Percentiles rank a stretch among this genome's conserved stretches.
phyloP scores from a whole-genome alignment of 2,888 invertebrate genomes.

The Dynastes tityus region DNA sequence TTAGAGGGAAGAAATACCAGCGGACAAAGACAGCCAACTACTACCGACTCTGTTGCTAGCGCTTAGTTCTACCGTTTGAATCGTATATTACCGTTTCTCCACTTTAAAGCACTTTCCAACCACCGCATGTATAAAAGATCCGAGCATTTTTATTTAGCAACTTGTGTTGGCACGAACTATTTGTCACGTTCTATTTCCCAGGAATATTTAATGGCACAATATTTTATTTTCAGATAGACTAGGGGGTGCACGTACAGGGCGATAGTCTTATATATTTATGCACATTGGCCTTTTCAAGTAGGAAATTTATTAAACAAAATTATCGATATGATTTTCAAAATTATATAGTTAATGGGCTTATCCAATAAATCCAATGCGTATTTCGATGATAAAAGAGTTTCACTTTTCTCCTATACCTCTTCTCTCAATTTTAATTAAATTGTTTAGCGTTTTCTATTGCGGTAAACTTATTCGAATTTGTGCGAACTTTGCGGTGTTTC shows the following conservation, averaged over 20 bases:
- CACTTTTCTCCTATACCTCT: background rate
- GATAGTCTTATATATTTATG: conserved; percentile 47
- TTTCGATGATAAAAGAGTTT: background rate
- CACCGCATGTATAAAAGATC: conserved; percentile 62
- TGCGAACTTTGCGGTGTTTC: background rate
- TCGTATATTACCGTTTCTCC: conserved; percentile 58
- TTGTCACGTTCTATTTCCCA: conserved; percentile 62
- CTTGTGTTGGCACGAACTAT: conserved; percentile 62
- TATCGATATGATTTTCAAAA: conserved; percentile 14
- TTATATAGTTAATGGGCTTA: background rate
- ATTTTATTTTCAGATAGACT: conserved; percentile 55
- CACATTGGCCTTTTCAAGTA: conserved; percentile 38
- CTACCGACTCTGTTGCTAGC: conserved; percentile 34
- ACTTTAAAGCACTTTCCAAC: conserved; percentile 58
- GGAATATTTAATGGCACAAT: conserved; percentile 62
- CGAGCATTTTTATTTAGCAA: conserved; percentile 62
- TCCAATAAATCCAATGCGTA: background rate
- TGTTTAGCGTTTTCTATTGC: background rate
- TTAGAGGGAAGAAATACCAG: conserved; percentile 34
- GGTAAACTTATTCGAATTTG: background rate
- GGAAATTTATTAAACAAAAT: conserved; percentile 47
- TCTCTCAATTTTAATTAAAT: background rate
- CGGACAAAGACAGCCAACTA: conserved; percentile 53
- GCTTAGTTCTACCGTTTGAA: conserved; percentile 49
- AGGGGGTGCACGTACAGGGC: conserved; percentile 11